Evolutionary conservation across 2,888 invertebrate genomes (phyloP), one percentile per base, ranked within the genome.

Genomic region (Rhyacophila evoluta): DNA sequence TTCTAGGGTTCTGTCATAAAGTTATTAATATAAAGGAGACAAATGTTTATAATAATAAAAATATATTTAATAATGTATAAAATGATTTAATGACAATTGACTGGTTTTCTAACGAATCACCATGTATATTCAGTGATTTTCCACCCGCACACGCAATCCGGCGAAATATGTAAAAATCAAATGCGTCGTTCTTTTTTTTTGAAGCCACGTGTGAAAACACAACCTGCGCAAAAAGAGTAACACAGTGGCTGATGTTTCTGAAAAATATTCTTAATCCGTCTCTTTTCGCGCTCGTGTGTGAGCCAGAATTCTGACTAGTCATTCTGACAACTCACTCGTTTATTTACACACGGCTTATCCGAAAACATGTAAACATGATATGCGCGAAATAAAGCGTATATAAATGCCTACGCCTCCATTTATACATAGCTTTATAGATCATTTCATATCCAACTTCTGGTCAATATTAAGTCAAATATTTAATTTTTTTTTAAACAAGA

Each of bases 91-190:
- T n/a, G n/a, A n/a, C n/a, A 33, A 33, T 4, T 33, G 29, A 33
- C 2, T 6, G 29, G 6, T 6, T 33, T 33, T 33, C 2, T 33
- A 33, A 33, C 6, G 12, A 12, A 55, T 25, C 55, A 55, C 55
- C 55, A 8, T 55, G 55, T 55, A 55, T 55, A 5, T 19, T 1
- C 12, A 1, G 25, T 19, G 55, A 55, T 55, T 55, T 19, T 8
- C 15, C 19, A 19, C 25, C 1, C 10, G 19, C 10, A 19, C 55
- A 55, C 55, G 25, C 19, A 55, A 1, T 2, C 25, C 8, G 6
- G 29, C 12, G 71, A 36, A 68, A 71, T 71, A 71, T 36, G 36
- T 71, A 71, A 71, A 71, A 71, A 71, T 71, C 71, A 71, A 71
- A 71, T 36, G 11, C 15, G 36, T 8, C 11, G 15, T 19, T 19